Conservation (phyloP, 2,888 invertebrate species). For the Unio pictorum region DNA sequence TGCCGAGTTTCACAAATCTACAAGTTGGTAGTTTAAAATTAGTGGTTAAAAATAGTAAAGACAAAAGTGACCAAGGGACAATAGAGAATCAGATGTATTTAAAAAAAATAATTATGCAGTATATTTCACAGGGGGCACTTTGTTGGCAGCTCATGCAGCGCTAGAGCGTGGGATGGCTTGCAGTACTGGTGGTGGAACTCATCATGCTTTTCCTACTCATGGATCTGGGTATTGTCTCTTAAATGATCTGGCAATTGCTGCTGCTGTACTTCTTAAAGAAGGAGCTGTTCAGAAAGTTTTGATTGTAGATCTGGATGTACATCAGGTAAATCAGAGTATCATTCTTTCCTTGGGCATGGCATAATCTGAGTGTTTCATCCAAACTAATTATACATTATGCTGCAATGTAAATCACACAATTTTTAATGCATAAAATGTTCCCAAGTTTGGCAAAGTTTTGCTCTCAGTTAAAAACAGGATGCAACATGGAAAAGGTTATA, state of each 20-base stretch:
- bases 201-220: slow-evolving; percentile 62
- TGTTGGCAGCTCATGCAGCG: slow-evolving; percentile 50
- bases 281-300: slow-evolving; percentile 48
- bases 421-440: too few relatives aligned
- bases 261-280: slow-evolving; percentile 36
- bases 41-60: too few relatives aligned
- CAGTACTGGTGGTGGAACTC: slow-evolving; percentile 67
- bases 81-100: not conserved
- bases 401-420: too few relatives aligned
- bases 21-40: too few relatives aligned
- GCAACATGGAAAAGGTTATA: too few relatives aligned
- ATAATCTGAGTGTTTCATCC: too few relatives aligned
- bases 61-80: too few relatives aligned
- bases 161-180: slow-evolving; percentile 61
- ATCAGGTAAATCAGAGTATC: slow-evolving; percentile 49
- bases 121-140: slow-evolving; percentile 54
- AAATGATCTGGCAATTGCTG: slow-evolving; percentile 65
- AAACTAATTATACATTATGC: too few relatives aligned
- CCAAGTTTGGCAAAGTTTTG: too few relatives aligned
- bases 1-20: too few relatives aligned
- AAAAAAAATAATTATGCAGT: not conserved
- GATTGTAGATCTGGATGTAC: slow-evolving; percentile 67
- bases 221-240: slow-evolving; percentile 66
- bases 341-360: too few relatives aligned
- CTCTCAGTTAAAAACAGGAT: too few relatives aligned